Evolutionary conservation across 92 coral and sea anemone genomes (phyloP).

Genomic region (Epizoanthus stellaris): DNA sequence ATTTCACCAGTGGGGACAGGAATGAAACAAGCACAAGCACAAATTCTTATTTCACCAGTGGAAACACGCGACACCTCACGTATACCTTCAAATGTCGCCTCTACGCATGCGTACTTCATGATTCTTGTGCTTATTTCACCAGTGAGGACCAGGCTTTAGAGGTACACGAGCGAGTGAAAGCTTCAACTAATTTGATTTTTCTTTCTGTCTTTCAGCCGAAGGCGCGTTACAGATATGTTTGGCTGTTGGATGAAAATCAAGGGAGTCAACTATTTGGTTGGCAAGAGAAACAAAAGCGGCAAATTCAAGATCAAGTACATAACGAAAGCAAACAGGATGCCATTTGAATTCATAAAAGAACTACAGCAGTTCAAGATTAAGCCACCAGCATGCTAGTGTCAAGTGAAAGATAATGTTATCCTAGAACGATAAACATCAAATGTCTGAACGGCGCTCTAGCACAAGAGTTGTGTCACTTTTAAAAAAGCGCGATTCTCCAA

Average conservation of each 20-base stretch:
- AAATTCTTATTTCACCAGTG: too few species aligned
- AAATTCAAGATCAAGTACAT: constrained; percentile 35
- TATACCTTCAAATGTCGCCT: too few species aligned
- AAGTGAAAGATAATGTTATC: neutral
- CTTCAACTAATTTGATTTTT: neutral
- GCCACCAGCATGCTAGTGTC: constrained; percentile 11
- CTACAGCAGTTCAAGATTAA: constrained; percentile 20
- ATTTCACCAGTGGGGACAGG: too few species aligned
- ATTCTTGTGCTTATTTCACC: too few species aligned
- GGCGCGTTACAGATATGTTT: constrained; percentile 41
- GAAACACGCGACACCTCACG: too few species aligned
- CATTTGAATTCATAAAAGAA: constrained; percentile 31
- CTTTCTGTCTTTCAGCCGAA: constrained; percentile 10
- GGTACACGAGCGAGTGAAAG: too few species aligned
- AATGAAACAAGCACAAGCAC: too few species aligned
- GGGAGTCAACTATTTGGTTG: constrained; percentile 30
- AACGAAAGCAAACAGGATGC: constrained; percentile 44
- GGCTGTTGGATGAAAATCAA: constrained; percentile 45
- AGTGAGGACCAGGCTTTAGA: too few species aligned
- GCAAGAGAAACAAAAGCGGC: constrained; percentile 42
- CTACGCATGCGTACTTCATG: too few species aligned
- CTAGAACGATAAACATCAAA: neutral
- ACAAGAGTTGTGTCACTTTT: neutral
- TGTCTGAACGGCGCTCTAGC: neutral
- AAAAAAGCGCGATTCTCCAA: neutral